Evolutionary conservation across 2,888 invertebrate species (phyloP), one percentile per base, ranked within the genome.

Genomic region (Melieria crassipennis): DNA sequence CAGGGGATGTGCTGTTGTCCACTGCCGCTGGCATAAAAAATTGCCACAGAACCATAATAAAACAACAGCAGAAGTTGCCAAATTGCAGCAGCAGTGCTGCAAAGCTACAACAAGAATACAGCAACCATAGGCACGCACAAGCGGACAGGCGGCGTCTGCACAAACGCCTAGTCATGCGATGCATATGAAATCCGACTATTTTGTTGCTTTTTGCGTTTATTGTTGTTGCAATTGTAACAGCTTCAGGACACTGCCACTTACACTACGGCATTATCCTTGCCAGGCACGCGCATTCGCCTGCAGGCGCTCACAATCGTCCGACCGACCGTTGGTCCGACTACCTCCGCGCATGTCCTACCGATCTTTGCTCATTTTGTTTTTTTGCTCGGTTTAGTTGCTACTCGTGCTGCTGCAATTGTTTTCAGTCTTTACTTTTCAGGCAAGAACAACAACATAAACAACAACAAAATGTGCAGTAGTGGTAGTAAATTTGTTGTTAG

Each of bases 81-180:
- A 57, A 13, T 9, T 16, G 42, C 11, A 52, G 52, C 52, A 64
- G 52, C 45, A 64, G 16, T 13, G 13, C 52, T 7, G 52, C 10
- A 64, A 43, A 52, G 11, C 46, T n/a, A 11, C 52, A 52, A 55
- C 64, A 64, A 45, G 10, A 10, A 13, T 10, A 61, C 45, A 11
- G 61, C 61, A 61, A 45, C 61, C 42, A 45, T 13, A 61, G 30
- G 61, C 61, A 61, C 5, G 7, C 47, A 30, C 63, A 63, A 55
- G 50, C 50, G 13, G 16, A 52, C 30, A 65, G 56, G 7, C 30
- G 30, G 30, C 30, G 30, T 30, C 30, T 30, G 30, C 30, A 45
- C 56, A 65, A 65, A 48, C 57, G 57, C 45, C 56, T 57, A 65
- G 56, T 65, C 65, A 56, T 55, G 65, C 46, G 7, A 56, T 56